These are phyloP conservation scores for Cotesia glomerata DNA, from an alignment of 1,140 invertebrate species.

Conservation along the genomic window DNA sequence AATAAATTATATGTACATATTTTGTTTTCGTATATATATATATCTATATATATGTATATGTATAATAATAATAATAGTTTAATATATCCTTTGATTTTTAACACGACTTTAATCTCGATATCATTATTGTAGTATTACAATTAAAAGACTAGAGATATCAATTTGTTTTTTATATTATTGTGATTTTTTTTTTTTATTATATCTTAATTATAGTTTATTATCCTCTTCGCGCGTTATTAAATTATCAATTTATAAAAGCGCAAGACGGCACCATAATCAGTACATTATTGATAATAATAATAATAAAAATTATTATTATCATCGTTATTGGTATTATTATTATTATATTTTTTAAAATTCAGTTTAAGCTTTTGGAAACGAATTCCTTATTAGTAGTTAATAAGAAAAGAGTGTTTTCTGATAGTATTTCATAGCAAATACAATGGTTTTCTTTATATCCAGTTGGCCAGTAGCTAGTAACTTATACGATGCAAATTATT, in stretches of 20 bases:
- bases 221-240: neutral
- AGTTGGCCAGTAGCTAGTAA: neutral
- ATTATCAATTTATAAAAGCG: neutral
- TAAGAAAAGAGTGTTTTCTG: neutral
- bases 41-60: no score
- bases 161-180: neutral
- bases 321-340: neutral
- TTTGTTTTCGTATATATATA: neutral
- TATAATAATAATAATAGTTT: no score
- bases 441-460: neutral
- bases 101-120: neutral
- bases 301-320: neutral
- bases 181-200: no score
- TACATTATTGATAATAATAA: neutral
- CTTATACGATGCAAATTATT: neutral
- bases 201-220: neutral
- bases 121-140: neutral
- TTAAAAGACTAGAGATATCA: neutral
- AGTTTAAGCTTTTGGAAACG: neutral
- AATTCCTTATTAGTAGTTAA: neutral
- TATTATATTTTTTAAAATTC: neutral
- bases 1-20: slow-evolving; percentile 21
- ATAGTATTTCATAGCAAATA: neutral
- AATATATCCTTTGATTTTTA: neutral
- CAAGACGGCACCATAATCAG: slow-evolving; percentile 1